phyloP scores from a whole-genome alignment of 2,888 invertebrate species.

The Eudemis profundana region DNA sequence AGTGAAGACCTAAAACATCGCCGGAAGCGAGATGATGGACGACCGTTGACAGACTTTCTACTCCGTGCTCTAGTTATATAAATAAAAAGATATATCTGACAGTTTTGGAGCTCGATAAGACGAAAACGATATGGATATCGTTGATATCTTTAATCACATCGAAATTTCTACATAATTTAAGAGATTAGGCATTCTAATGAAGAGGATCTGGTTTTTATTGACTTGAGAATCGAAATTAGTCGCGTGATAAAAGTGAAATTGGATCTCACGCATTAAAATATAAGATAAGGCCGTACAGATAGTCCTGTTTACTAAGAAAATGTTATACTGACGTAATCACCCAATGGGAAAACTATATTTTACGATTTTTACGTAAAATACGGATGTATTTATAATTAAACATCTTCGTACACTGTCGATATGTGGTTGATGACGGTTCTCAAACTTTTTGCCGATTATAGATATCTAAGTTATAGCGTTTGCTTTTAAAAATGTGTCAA shows the following conservation, averaged over 20 bases:
- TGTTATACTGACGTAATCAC: not conserved
- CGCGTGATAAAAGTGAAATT: constrained; percentile 10
- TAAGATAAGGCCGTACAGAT: too few species aligned
- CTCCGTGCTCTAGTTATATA: constrained; percentile 23
- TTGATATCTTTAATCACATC: constrained; percentile 2
- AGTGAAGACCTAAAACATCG: constrained; percentile 11
- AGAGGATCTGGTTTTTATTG: not conserved
- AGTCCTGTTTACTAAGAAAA: too few species aligned
- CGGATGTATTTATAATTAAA: not conserved
- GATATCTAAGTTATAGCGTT: too few species aligned
- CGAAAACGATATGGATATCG: not conserved
- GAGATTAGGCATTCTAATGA: constrained; percentile 3
- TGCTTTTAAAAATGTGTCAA: too few species aligned
- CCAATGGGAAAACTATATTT: not conserved
- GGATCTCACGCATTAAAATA: constrained; percentile 15
- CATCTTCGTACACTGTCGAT: not conserved
- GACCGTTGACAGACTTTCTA: constrained; percentile 41
- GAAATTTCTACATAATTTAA: constrained; percentile 25
- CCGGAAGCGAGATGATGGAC: constrained; percentile 41
- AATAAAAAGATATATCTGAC: constrained; percentile 14
- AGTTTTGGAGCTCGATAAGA: constrained; percentile 11
- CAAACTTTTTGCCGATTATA: too few species aligned
- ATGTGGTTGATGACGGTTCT: not conserved
- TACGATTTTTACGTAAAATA: not conserved
- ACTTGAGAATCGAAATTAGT: constrained; percentile 11